Base-by-base conservation (phyloP, 2,888 invertebrate genomes). In the Merodon equestris region DNA sequence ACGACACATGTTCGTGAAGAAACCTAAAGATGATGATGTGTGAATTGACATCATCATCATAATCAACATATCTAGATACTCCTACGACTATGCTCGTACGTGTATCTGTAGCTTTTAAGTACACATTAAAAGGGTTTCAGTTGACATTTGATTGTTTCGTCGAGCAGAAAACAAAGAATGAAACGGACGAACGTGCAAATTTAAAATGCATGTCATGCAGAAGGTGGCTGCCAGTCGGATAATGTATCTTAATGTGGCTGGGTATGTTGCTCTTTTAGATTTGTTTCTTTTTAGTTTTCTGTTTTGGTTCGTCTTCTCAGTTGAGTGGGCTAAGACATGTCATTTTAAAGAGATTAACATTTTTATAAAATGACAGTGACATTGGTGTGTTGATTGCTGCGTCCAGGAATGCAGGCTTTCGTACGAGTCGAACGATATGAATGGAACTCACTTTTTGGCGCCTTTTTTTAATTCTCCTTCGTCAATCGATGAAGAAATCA, bases 21-120 rank as follows among this genome's bases (percentile, higher is more conserved):
- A 2, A 74, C 40, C 58, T 63, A 57, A 64, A 79, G 58, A 79
- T 74, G 58, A 79, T 74, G 73, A 79, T 79, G 79, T 79, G 79
- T 79, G 79, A 79, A 79, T 79, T 79, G 79, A 79, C 79, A 79
- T 79, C 79, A 79, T 79, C 79, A 74, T 79, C 77, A 68, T 75
- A 68, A 68, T 75, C 74, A 68, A 51, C 63, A 75, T 63, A 45
- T 17, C 9, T 18, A 51, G 19, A 51, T 54, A 50, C 19, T 40
- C 2, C 9, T 17, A 14, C n/a, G 34, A 10, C 42, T 44, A 50
- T n/a, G 42, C 44, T 13, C 73, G 66, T 60, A 58, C 61, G 19
- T 48, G n/a, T n/a, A n/a, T n/a, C n/a, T 60, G 74, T 79, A 63
- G 63, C 57, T 64, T 68, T 68, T 58, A 63, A 54, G 60, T 56